Conservation (phyloP, 2,888 invertebrate genomes). For the Mactromeris polynyma region DNA sequence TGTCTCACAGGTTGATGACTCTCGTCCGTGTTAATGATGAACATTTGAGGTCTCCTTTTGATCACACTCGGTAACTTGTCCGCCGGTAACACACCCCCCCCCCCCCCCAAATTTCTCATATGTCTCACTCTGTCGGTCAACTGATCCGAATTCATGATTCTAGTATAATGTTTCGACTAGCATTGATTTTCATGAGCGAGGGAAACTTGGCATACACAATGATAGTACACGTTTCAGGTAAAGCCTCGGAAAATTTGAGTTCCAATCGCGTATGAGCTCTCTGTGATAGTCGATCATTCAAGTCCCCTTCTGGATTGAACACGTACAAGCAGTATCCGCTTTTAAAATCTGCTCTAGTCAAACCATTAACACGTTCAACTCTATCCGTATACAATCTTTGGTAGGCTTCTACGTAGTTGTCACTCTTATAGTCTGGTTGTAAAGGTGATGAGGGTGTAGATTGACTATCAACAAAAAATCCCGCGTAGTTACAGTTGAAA, state of each 20-base stretch:
- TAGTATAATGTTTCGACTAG: constrained; percentile 5
- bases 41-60: constrained; percentile 4
- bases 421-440: constrained; percentile 43
- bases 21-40: constrained; percentile 36
- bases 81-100: constrained; percentile 28
- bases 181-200: constrained; percentile 29
- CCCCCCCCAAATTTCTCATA: constrained; percentile 25
- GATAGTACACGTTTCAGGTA: constrained; percentile 38
- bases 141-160: constrained; percentile 40
- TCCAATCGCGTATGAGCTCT: constrained; percentile 55
- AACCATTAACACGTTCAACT: constrained; percentile 6
- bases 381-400: constrained; percentile 18
- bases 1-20: neutral
- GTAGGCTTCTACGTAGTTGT: constrained; percentile 22
- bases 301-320: constrained; percentile 36
- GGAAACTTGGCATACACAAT: constrained; percentile 46
- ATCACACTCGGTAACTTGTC: constrained; percentile 19
- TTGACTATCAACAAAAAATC: constrained; percentile 47
- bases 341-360: too few relatives aligned
- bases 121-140: too few relatives aligned
- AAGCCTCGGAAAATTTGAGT: constrained; percentile 39
- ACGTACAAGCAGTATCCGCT: constrained; percentile 41
- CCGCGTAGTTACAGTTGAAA: constrained; percentile 45
- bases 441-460: constrained; percentile 42
- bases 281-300: neutral